Percentiles rank a stretch among this genome's conserved stretches.
phyloP scores from a whole-genome alignment of 2,113 vertebrate species.

The Podilymbus podiceps region DNA sequence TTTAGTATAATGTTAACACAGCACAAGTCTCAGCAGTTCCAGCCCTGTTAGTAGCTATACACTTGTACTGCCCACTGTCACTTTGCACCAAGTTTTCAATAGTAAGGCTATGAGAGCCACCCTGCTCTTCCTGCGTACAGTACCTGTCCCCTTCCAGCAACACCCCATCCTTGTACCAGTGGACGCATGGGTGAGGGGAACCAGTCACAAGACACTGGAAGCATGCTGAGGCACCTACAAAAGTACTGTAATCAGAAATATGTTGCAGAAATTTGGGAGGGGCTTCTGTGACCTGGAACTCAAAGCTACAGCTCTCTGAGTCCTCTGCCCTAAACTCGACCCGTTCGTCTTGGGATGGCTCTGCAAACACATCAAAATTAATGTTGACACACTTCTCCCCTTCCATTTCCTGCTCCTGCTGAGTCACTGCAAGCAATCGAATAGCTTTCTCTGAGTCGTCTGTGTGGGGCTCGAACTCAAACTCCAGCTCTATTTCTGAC shows the following conservation, averaged over 20 bases:
- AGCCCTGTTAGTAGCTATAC: conserved; percentile 83
- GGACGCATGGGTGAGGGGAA: conserved; percentile 80
- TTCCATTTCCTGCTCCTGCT: conserved; percentile 74
- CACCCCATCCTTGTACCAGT: conserved; percentile 88
- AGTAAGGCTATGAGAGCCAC: conserved; percentile 85
- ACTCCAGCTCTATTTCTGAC: conserved; percentile 86
- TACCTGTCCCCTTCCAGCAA: conserved; percentile 80
- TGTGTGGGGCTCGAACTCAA: conserved; percentile 78
- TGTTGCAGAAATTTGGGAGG: conserved; percentile 86
- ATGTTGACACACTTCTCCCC: conserved; percentile 78
- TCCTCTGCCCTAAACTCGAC: conserved; percentile 86
- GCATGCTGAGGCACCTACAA: conserved; percentile 80
- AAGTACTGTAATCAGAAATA: conserved; percentile 81
- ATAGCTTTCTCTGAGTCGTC: conserved; percentile 81
- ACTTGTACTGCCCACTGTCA: conserved; percentile 91
- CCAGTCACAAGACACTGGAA: conserved; percentile 91
- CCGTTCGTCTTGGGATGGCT: conserved; percentile 79
- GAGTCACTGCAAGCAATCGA: conserved; percentile 77
- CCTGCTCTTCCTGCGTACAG: conserved; percentile 82
- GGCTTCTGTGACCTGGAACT: conserved; percentile 87
- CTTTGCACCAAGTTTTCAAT: conserved; percentile 80
- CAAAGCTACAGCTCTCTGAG: conserved; percentile 86
- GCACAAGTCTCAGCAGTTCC: conserved; percentile 84
- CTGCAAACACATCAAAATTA: conserved; percentile 84
- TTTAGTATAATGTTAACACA: conserved; percentile 81